Percentiles rank a stretch among this genome's conserved stretches.
Evolutionary conservation across 2,888 invertebrate species (phyloP).

Genomic region (Fragum fragum): DNA sequence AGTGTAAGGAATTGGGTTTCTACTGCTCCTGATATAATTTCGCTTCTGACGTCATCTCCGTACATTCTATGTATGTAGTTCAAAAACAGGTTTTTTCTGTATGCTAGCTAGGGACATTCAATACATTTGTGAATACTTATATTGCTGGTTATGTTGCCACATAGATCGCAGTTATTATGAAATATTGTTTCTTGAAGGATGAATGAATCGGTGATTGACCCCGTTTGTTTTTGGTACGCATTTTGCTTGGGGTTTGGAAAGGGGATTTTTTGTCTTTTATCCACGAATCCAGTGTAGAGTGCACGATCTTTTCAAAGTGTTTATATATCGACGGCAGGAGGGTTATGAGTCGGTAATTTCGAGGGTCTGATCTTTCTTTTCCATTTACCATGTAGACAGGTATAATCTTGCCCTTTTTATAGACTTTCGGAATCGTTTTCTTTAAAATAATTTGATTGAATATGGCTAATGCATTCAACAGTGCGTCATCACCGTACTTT

Average conservation of each 20-base stretch:
- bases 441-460: neutral
- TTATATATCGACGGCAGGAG: neutral
- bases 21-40: too few species aligned
- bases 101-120: too few species aligned
- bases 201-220: slow-evolving; percentile 3
- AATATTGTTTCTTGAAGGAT: slow-evolving; percentile 1
- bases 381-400: slow-evolving; percentile 6
- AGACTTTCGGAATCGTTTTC: neutral
- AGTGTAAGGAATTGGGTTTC: too few species aligned
- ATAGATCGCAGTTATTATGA: slow-evolving; percentile 1
- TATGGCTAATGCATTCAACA: neutral
- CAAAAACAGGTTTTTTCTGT: too few species aligned
- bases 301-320: slow-evolving; percentile 3
- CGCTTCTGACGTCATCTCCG: too few species aligned
- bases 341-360: slow-evolving; percentile 6
- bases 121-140: too few species aligned
- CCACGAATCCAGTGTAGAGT: neutral
- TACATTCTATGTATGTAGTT: too few species aligned
- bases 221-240: slow-evolving; percentile 1
- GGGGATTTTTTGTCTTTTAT: neutral
- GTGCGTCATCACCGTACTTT: neutral
- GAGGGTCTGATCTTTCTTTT: neutral
- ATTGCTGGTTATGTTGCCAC: neutral
- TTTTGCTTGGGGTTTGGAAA: slow-evolving; percentile 7
- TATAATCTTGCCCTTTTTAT: neutral